phyloP scores from a whole-genome alignment of 2,797 vertebrate genomes.

The Apogon talboti region DNA sequence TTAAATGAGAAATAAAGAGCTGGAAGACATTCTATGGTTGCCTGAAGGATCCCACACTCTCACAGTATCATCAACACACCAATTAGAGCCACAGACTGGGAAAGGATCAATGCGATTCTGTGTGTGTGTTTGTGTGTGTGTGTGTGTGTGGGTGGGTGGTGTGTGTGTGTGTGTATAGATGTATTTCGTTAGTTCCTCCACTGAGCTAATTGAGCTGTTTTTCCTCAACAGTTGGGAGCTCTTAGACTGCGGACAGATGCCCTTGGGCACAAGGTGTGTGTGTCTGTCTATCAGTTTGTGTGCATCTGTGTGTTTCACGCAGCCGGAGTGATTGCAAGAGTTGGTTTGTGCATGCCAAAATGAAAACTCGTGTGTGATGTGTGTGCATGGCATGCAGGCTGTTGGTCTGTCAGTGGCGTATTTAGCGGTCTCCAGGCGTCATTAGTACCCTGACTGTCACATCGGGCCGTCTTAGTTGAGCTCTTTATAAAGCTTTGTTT shows the following conservation, averaged over 20 bases:
- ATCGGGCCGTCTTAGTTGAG: slow-evolving; percentile 80
- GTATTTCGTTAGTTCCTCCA: slow-evolving; percentile 77
- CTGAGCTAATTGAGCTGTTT: slow-evolving; percentile 89
- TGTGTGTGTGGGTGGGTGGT: slow-evolving; percentile 25
- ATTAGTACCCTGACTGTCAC: slow-evolving; percentile 89
- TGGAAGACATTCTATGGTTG: slow-evolving; percentile 75
- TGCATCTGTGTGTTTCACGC: slow-evolving; percentile 60
- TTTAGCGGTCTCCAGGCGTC: slow-evolving; percentile 86
- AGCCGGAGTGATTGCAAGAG: slow-evolving; percentile 59
- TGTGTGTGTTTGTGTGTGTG: slow-evolving; percentile 53
- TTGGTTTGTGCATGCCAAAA: slow-evolving; percentile 77
- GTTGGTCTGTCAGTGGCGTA: slow-evolving; percentile 77
- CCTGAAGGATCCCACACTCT: slow-evolving; percentile 78
- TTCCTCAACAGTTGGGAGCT: slow-evolving; percentile 88
- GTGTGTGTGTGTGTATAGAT: slow-evolving; percentile 67
- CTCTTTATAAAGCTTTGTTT: slow-evolving; percentile 93
- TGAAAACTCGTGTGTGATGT: slow-evolving; percentile 60
- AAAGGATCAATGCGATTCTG: slow-evolving; percentile 77
- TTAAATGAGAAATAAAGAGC: slow-evolving; percentile 82
- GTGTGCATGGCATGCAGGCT: slow-evolving; percentile 63
- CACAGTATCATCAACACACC: slow-evolving; percentile 81
- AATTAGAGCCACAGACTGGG: slow-evolving; percentile 80
- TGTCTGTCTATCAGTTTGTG: slow-evolving; percentile 60
- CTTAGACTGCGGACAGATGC: slow-evolving; percentile 91
- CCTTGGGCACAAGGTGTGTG: slow-evolving; percentile 80